phyloP scores from a whole-genome alignment of 1,140 invertebrate genomes.

The Sitophilus oryzae region DNA sequence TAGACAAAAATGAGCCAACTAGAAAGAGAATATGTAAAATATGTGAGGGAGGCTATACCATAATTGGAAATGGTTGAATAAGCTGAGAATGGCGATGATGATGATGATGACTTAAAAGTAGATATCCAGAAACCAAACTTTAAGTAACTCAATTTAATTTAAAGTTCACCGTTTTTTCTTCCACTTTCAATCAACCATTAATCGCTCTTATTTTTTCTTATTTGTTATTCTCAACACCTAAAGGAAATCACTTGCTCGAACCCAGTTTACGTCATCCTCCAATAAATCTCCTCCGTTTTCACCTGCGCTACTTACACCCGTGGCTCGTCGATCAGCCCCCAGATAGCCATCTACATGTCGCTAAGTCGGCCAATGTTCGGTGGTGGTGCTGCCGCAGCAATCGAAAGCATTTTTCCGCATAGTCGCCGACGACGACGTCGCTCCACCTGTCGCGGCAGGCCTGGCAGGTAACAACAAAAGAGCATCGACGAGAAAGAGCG shows the following conservation, averaged over 20 bases:
- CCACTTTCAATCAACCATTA: too few relatives aligned
- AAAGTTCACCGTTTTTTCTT: too few relatives aligned
- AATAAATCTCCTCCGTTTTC: background rate
- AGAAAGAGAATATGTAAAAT: too few relatives aligned
- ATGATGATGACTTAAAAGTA: too few relatives aligned
- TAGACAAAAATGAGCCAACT: too few relatives aligned
- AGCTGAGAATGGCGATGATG: too few relatives aligned
- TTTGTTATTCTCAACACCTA: background rate
- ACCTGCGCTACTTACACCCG: background rate
- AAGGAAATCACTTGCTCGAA: background rate
- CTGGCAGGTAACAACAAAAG: conserved; percentile 19
- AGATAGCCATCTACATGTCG: background rate
- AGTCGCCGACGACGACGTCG: too few relatives aligned
- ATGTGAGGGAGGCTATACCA: too few relatives aligned
- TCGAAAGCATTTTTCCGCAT: conserved; percentile 15
- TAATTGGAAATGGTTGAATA: too few relatives aligned
- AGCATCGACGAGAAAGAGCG: conserved; percentile 26
- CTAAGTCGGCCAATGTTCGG: background rate
- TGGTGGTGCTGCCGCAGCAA: background rate
- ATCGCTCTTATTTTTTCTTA: background rate
- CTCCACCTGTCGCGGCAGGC: conserved; percentile 21
- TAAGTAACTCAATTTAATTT: too few relatives aligned
- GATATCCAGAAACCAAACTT: too few relatives aligned
- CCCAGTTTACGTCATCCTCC: background rate
- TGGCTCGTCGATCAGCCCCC: background rate